These are phyloP conservation scores for Tachycineta bicolor DNA, from an alignment of 2,113 vertebrate species.

Conservation along the genomic window DNA sequence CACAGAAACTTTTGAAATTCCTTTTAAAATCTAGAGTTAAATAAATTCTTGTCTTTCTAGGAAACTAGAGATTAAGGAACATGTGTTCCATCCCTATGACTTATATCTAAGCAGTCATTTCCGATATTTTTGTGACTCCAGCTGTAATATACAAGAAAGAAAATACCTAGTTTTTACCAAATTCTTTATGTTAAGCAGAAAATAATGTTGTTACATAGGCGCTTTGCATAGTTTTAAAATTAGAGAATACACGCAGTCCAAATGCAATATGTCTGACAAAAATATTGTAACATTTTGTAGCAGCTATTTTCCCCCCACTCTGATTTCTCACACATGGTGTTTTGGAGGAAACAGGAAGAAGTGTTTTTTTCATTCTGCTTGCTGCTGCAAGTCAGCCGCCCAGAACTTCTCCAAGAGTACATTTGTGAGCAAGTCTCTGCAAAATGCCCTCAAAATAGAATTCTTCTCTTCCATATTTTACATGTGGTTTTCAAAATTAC, in stretches of 20 bases:
- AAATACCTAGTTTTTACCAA: not conserved
- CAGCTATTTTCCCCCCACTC: not conserved
- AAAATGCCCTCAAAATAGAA: not conserved
- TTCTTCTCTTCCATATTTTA: not conserved
- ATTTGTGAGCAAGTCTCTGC: not conserved
- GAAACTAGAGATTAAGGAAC: not conserved
- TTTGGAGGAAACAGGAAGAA: slow-evolving; percentile 19
- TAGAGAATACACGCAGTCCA: not conserved
- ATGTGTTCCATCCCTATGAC: not conserved
- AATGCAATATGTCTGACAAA: not conserved
- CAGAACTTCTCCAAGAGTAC: not conserved
- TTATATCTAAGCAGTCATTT: not conserved
- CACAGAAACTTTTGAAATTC: not conserved
- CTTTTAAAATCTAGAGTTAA: not conserved
- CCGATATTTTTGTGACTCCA: not conserved
- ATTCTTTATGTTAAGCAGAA: not conserved
- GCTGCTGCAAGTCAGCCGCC: not conserved
- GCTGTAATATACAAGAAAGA: not conserved
- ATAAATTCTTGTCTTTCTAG: not conserved
- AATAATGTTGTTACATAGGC: not conserved
- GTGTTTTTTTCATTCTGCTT: not conserved
- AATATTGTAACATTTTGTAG: slow-evolving; percentile 1
- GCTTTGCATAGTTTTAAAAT: not conserved
- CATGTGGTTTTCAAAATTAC: not conserved
- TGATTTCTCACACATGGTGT: slow-evolving; percentile 8